A percentile compares a stretch with the other conserved stretches of the same genome.
Evolutionary conservation across 92 coral and sea anemone species (phyloP).

Genomic region (Phenganax stokvisi): DNA sequence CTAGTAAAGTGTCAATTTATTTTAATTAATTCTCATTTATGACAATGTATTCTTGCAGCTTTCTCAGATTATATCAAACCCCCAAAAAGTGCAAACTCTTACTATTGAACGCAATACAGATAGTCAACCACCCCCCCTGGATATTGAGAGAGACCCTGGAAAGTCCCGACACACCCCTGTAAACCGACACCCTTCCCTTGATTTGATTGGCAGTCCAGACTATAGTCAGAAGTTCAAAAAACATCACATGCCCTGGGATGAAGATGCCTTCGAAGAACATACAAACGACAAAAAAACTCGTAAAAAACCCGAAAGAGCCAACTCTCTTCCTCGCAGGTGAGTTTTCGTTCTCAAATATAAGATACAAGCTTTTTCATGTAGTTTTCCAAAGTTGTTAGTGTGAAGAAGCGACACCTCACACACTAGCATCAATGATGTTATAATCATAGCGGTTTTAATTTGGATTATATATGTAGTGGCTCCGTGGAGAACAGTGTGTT

Average conservation of each 20-base stretch:
- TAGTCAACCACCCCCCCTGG: background rate
- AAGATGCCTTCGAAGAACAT: slow-evolving; percentile 27
- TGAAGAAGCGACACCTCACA: too few species aligned
- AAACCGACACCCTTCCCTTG: slow-evolving; percentile 19
- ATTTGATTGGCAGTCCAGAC: slow-evolving; percentile 27
- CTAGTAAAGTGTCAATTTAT: background rate
- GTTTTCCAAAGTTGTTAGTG: too few species aligned
- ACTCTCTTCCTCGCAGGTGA: slow-evolving; percentile 69
- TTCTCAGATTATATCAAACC: slow-evolving; percentile 29
- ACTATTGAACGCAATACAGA: slow-evolving; percentile 34
- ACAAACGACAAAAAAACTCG: slow-evolving; percentile 36
- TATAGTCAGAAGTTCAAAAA: slow-evolving; percentile 28
- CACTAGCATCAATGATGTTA: too few species aligned
- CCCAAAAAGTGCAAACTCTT: slow-evolving; percentile 32
- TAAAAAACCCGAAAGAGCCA: slow-evolving; percentile 53
- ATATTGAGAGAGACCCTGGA: background rate
- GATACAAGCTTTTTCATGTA: background rate
- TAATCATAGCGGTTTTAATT: background rate
- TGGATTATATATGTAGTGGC: slow-evolving; percentile 48
- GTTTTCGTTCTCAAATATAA: background rate
- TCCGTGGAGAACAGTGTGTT: slow-evolving; percentile 54
- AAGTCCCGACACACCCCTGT: slow-evolving; percentile 4
- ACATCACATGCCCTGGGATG: slow-evolving; percentile 17
- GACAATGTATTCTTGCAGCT: background rate
- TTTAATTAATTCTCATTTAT: background rate